phyloP scores from a whole-genome alignment of 2,888 invertebrate genomes.

The Leucania comma region DNA sequence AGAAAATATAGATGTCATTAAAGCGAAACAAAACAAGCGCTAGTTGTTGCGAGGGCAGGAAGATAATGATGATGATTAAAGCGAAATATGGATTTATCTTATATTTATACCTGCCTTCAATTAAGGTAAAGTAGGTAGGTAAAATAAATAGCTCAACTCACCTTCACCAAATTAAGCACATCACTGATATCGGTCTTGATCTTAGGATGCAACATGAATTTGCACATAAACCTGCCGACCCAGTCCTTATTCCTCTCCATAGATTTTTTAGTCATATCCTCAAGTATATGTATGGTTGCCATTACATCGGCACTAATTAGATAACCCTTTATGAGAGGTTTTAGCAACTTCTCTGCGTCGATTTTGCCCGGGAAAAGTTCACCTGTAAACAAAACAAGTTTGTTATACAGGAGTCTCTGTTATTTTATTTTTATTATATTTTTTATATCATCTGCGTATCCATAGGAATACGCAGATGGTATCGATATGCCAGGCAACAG shows the following conservation, averaged over 20 bases:
- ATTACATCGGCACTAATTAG: slow-evolving; percentile 84
- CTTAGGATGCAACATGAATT: slow-evolving; percentile 84
- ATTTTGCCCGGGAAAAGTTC: slow-evolving; percentile 89
- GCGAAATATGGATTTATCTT: too few species aligned
- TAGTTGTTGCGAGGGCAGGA: too few species aligned
- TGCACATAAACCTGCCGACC: slow-evolving; percentile 90
- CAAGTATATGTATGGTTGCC: slow-evolving; percentile 86
- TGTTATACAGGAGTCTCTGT: not conserved
- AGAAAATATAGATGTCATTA: too few species aligned
- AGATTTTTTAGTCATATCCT: slow-evolving; percentile 84
- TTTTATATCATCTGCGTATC: too few species aligned
- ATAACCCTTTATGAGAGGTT: slow-evolving; percentile 86
- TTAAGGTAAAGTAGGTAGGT: too few species aligned
- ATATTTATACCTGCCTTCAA: too few species aligned
- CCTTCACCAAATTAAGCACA: slow-evolving; percentile 84
- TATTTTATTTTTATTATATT: too few species aligned
- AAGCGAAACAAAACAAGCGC: too few species aligned
- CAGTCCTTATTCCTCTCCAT: slow-evolving; percentile 88
- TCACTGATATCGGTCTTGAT: slow-evolving; percentile 81
- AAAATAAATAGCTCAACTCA: slow-evolving; percentile 58
- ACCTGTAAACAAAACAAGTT: slow-evolving; percentile 70
- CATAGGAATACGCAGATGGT: too few species aligned
- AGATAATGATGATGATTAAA: too few species aligned
- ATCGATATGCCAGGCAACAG: too few species aligned
- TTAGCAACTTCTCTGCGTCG: slow-evolving; percentile 85